Conservation (phyloP, 2,113 vertebrate genomes). For the Gallinago jamesoni region DNA sequence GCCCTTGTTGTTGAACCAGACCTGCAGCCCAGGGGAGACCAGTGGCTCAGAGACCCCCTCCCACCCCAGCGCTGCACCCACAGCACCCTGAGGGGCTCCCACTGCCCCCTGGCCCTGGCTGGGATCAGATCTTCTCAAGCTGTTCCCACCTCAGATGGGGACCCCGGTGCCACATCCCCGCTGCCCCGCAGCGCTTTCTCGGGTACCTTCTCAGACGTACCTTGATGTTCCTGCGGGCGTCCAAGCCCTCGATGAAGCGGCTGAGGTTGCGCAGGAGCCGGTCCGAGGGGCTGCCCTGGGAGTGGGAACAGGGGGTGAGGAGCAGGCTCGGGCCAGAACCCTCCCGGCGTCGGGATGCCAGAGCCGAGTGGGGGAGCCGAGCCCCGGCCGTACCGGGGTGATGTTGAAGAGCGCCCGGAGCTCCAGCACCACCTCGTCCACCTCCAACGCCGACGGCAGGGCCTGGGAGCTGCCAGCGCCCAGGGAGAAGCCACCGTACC, state of each 20-base stretch:
- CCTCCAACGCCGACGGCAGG: conserved; percentile 21
- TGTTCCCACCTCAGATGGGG: accelerated
- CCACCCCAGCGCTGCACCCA: accelerated
- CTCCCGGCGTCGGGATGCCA: conserved; percentile 24
- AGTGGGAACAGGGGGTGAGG: background rate
- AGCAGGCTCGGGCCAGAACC: background rate
- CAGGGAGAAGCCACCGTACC: conserved; percentile 90
- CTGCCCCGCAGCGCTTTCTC: background rate
- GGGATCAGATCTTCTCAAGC: background rate
- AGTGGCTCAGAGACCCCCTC: background rate
- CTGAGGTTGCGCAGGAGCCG: conserved; percentile 77
- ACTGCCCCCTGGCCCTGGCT: background rate
- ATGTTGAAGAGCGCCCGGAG: conserved; percentile 71
- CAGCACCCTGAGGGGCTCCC: accelerated
- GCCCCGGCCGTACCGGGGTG: conserved; percentile 45
- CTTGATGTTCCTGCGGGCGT: conserved; percentile 82
- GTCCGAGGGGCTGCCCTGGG: conserved; percentile 79
- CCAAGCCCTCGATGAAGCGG: conserved; percentile 68
- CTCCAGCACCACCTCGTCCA: conserved; percentile 62
- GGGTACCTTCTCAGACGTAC: conserved; percentile 26
- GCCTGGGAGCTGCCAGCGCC: conserved; percentile 68
- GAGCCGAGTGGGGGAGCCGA: conserved; percentile 49
- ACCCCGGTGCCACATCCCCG: accelerated
- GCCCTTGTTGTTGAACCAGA: conserved; percentile 97
- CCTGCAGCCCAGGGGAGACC: conserved; percentile 49